Evolutionary conservation across 1,140 invertebrate species (phyloP), one percentile per base, ranked within the genome.

Genomic region (Conus betulinus): DNA sequence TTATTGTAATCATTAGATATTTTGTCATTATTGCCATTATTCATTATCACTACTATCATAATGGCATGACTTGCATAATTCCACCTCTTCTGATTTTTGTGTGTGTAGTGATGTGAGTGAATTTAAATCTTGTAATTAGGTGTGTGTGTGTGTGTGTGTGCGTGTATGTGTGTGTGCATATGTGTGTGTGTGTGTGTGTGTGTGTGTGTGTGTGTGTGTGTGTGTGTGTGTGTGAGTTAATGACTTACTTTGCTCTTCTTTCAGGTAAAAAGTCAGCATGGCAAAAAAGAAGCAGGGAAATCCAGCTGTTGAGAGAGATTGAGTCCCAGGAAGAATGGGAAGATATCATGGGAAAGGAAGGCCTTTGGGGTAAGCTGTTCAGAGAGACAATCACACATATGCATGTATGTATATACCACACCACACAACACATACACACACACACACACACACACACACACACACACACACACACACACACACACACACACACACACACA

Each of bases 261-360:
- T 86, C 63, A 23, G 27, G 10, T 39, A 5, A 23, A 15, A 51
- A 82, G n/a, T 20, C n/a, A 88, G 78, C 60, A 95, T 95, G 94
- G 94, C 94, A 51, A 89, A 94, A 67, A 94, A 94, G 87, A 95
- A 95, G 91, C 90, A 92, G 85, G 85, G 95, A 95, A 90, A 91
- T 95, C 27, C 91, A 92, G 52, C 90, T 95, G 39, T 94, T 95
- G 92, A 91, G 91, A 88, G 94, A 95, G 88, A 92, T 95, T 63
- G 95, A 95, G 85, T 97, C 96, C n/a, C 97, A 98, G 90, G 97
- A 98, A 89, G 98, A 99, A 91, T 98, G 98, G 97, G 96, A 97
- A 87, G 97, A 97, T 94, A 96, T 98, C 89, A 91, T 98, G 53
- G 96, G 96, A 84, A 96, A 97, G 92, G 96, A 97, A 88, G 98